These are phyloP conservation scores for Vanessa tameamea DNA, from an alignment of 1,140 invertebrate species.

Conservation along the genomic window DNA sequence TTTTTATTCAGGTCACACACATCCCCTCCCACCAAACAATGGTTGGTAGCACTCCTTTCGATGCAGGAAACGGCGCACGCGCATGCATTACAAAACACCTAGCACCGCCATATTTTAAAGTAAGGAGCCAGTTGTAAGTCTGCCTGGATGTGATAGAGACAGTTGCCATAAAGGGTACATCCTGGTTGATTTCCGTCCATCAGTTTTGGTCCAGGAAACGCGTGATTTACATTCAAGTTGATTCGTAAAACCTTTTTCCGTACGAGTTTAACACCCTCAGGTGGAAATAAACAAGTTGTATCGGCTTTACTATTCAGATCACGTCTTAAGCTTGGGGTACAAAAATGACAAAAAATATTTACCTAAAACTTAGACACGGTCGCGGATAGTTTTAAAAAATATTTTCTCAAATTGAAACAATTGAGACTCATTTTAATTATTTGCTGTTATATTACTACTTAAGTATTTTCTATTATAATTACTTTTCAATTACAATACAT, in stretches of 20 bases:
- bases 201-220: slow-evolving; percentile 56
- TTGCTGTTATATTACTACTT: too few relatives aligned
- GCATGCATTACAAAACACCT: slow-evolving; percentile 66
- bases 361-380: slow-evolving; percentile 6
- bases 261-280: slow-evolving; percentile 25
- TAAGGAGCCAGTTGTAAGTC: slow-evolving; percentile 52
- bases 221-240: slow-evolving; percentile 59
- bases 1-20: slow-evolving; percentile 66
- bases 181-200: slow-evolving; percentile 67
- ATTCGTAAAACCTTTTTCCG: slow-evolving; percentile 35
- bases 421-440: too few relatives aligned
- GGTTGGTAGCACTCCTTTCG: slow-evolving; percentile 74
- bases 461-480: too few relatives aligned
- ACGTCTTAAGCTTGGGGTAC: slow-evolving; percentile 20
- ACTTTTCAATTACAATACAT: too few relatives aligned
- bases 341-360: slow-evolving; percentile 20
- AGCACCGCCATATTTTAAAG: slow-evolving; percentile 58
- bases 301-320: slow-evolving; percentile 14
- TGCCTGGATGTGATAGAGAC: slow-evolving; percentile 71
- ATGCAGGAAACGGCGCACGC: slow-evolving; percentile 74
- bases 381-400: background rate
- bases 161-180: slow-evolving; percentile 71
- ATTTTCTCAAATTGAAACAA: background rate
- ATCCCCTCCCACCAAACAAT: slow-evolving; percentile 74
- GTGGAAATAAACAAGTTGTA: slow-evolving; percentile 22